Evolutionary conservation across 1,140 invertebrate genomes (phyloP).

Genomic region (Zaprionus camerounensis): DNA sequence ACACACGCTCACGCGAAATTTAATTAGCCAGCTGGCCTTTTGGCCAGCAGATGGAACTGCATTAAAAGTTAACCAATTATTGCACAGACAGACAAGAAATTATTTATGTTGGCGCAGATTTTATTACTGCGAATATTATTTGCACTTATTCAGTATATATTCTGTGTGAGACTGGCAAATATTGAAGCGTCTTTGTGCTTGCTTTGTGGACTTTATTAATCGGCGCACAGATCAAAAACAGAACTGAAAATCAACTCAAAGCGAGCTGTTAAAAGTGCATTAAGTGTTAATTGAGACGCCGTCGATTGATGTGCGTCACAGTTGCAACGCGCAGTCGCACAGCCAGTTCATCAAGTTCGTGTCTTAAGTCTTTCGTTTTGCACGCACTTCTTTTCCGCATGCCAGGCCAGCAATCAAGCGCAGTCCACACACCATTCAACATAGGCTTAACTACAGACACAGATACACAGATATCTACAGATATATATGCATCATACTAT

Average conservation of each 20-base stretch:
- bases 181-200: conserved; percentile 15
- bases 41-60: conserved; percentile 42
- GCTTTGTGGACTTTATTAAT: conserved; percentile 17
- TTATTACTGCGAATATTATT: conserved; percentile 1
- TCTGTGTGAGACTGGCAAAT: conserved; percentile 9
- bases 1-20: conserved; percentile 58
- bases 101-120: conserved; percentile 32
- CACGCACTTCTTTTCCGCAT: conserved; percentile 66
- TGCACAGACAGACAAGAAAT: conserved; percentile 21
- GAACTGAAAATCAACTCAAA: no score
- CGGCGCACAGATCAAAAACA: conserved; percentile 30
- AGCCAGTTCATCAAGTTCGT: conserved; percentile 55
- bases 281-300: conserved; percentile 51
- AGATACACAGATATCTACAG: background rate
- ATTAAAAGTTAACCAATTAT: conserved; percentile 38
- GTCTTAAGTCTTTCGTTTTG: conserved; percentile 67
- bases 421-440: background rate
- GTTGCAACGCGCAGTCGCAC: conserved; percentile 11
- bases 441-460: background rate
- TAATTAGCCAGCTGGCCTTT: conserved; percentile 76
- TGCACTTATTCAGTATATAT: conserved; percentile 13
- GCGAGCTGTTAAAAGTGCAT: conserved; percentile 46
- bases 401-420: conserved; percentile 36
- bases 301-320: conserved; percentile 47
- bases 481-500: background rate